Evolutionary conservation across 1,140 invertebrate genomes (phyloP), one percentile per base, ranked within the genome.

Genomic region (Dermatophagoides farinae): DNA sequence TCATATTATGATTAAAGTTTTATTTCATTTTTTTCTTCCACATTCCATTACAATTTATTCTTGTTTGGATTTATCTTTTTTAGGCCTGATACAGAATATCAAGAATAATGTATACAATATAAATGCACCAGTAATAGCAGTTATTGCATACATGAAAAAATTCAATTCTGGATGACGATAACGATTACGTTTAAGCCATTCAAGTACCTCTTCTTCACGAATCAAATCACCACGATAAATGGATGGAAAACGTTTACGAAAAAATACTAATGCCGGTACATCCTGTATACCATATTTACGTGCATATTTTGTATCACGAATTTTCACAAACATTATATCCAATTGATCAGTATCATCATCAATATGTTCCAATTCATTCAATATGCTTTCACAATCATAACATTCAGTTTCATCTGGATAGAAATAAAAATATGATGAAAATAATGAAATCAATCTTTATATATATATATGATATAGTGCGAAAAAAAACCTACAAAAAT

Each of bases 231-330:
- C 88, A 81, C 88, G 78, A 69, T 86, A 95, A 72, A 95, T 91
- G 71, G 86, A 89, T 0, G 89, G 89, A 71, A 93, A 95, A 67
- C 87, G 78, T 70, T 85, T 82, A n/a, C 89, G 78, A 72, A 92
- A 95, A 68, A 90, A 92, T 6, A 92, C 88, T 58, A 95, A 81
- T 1, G 88, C 83, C 18, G 88, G 88, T 62, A 91, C 73, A 72
- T 88, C 87, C 2, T 83, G 87, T 10, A 95, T 88, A n/a, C 89
- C 89, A 83, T 88, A 93, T 73, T 92, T 92, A 52, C 86, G 77
- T 11, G 88, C 88, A 71, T 92, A 92, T 50, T 87, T 77, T 0
- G 84, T 77, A 71, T 95, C 89, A 25, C 83, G 81, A 81, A 95
- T 92, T 73, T 92, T 91, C 0, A 93, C 87, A 73, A 95, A 90